Conservation (phyloP, 2,888 invertebrate species). For the Rhagonycha fulva region DNA sequence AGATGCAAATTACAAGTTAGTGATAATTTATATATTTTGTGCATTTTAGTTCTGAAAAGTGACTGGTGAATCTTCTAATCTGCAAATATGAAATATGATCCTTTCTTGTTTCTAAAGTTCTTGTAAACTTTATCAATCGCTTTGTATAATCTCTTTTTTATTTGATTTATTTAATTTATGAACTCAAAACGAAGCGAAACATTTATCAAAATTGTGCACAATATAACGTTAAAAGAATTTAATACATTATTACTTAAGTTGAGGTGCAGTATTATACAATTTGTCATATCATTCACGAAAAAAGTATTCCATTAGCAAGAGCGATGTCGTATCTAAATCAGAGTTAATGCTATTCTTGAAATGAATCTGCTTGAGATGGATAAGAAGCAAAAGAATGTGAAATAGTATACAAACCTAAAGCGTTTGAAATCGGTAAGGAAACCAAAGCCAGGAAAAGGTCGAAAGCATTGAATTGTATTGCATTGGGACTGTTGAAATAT, state of each 20-base stretch:
- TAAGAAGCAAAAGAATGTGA: constrained; percentile 25
- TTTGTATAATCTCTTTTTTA: background rate
- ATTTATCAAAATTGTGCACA: background rate
- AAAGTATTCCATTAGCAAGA: constrained; percentile 36
- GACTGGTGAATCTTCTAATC: background rate
- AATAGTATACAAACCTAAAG: constrained; percentile 26
- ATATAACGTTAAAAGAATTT: background rate
- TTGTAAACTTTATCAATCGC: background rate
- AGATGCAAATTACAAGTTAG: too few species aligned
- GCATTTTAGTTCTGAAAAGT: too few species aligned
- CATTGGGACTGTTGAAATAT: constrained; percentile 29
- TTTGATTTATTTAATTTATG: background rate
- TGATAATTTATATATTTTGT: too few species aligned
- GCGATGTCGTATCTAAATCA: constrained; percentile 35
- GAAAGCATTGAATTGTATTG: constrained; percentile 29
- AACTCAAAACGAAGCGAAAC: background rate
- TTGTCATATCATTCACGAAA: constrained; percentile 11
- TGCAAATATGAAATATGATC: background rate
- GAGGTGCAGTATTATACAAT: background rate
- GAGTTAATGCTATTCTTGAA: constrained; percentile 28
- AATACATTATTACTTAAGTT: background rate
- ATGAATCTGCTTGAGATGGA: constrained; percentile 29
- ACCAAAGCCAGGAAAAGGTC: constrained; percentile 21
- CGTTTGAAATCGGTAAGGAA: constrained; percentile 11
- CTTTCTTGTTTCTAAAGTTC: background rate